phyloP scores from a whole-genome alignment of 2,113 vertebrate species.

The Excalfactoria chinensis region DNA sequence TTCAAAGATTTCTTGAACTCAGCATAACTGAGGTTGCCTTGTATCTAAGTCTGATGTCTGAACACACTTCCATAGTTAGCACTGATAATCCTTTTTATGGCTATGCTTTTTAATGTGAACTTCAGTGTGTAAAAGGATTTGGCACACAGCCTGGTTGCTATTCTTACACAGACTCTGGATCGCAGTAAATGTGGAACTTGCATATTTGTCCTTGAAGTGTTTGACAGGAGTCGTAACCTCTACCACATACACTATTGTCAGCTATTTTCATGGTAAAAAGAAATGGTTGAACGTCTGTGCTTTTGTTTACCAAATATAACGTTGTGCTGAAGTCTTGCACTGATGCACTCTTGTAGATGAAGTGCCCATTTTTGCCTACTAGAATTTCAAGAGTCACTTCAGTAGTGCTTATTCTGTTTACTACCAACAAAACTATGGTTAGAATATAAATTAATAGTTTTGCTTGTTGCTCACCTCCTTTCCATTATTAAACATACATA shows the following conservation, averaged over 20 bases:
- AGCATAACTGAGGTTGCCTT: neutral
- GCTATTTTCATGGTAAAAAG: neutral
- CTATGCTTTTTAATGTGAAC: neutral
- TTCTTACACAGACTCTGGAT: neutral
- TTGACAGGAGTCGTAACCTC: neutral
- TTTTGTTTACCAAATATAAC: neutral
- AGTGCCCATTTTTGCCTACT: neutral
- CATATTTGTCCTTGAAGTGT: neutral
- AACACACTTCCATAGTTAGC: neutral
- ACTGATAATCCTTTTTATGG: neutral
- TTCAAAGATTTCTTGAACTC: neutral
- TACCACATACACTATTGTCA: rapidly evolving
- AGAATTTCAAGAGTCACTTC: neutral
- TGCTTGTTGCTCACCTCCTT: neutral
- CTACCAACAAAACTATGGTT: neutral
- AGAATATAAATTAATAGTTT: neutral
- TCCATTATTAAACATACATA: neutral
- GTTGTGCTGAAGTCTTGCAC: neutral
- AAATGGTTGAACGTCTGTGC: neutral
- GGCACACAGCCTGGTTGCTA: neutral
- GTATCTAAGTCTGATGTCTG: neutral
- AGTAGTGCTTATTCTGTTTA: neutral
- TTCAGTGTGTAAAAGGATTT: neutral
- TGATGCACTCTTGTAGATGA: neutral
- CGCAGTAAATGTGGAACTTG: neutral